These are phyloP conservation scores for Triops longicaudatus DNA, from an alignment of 1,140 invertebrate species.

Conservation along the genomic window DNA sequence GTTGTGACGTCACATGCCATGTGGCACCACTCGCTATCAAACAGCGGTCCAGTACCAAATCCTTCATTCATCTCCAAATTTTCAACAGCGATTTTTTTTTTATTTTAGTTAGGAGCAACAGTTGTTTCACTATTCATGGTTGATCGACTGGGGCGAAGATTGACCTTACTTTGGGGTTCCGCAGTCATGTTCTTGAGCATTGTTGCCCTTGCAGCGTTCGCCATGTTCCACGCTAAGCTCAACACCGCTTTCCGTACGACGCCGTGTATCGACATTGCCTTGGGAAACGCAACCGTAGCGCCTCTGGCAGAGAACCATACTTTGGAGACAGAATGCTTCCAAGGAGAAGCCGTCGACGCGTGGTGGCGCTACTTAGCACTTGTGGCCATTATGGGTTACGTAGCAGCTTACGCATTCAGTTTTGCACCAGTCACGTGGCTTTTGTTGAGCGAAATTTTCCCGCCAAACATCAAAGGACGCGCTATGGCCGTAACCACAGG, in stretches of 20 bases:
- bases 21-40: too few relatives aligned
- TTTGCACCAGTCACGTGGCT: slow-evolving; percentile 65
- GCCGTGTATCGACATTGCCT: not conserved
- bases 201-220: slow-evolving; percentile 19
- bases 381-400: slow-evolving; percentile 44
- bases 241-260: not conserved
- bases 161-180: slow-evolving; percentile 17
- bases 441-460: slow-evolving; percentile 41
- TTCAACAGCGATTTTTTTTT: too few relatives aligned
- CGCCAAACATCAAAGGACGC: slow-evolving; percentile 42
- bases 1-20: too few relatives aligned
- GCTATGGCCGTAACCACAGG: slow-evolving; percentile 42
- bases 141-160: slow-evolving; percentile 21
- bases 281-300: slow-evolving; percentile 32
- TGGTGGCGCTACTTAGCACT: slow-evolving; percentile 39
- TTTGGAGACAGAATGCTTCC: not conserved
- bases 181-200: slow-evolving; percentile 21
- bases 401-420: slow-evolving; percentile 52
- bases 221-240: slow-evolving; percentile 21
- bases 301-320: slow-evolving; percentile 35
- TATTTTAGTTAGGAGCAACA: not conserved
- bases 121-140: slow-evolving; percentile 19
- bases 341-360: not conserved
- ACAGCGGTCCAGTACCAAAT: too few relatives aligned
- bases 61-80: too few relatives aligned